phyloP scores from a whole-genome alignment of 2,888 invertebrate genomes.

The Eustalomyia histrio region DNA sequence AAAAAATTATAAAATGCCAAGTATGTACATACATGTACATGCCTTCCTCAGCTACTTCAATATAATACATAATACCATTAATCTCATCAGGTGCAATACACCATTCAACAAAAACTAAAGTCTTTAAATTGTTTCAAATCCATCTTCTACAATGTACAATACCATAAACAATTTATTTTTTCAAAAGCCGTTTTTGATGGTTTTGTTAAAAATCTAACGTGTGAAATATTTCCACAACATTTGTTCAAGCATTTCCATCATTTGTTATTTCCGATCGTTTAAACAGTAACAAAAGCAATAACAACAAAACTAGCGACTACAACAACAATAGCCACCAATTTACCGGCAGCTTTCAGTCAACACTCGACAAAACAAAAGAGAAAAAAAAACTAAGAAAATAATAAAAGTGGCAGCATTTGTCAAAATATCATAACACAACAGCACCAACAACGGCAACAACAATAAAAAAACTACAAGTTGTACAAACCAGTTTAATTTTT shows the following conservation, averaged over 20 bases:
- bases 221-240: constrained; percentile 52
- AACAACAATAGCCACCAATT: constrained; percentile 7
- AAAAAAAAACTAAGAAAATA: not conserved
- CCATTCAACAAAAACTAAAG: not conserved
- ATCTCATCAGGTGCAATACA: not conserved
- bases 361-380: constrained; percentile 11
- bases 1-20: too few relatives aligned
- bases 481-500: constrained; percentile 45
- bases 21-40: too few relatives aligned
- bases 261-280: constrained; percentile 49
- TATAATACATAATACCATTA: not conserved
- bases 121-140: not conserved
- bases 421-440: constrained; percentile 32
- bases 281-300: constrained; percentile 30
- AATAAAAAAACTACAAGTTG: constrained; percentile 30
- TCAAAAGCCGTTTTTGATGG: constrained; percentile 8
- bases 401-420: constrained; percentile 46
- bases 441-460: constrained; percentile 5
- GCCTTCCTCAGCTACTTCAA: not conserved
- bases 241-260: constrained; percentile 44
- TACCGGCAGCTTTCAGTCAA: constrained; percentile 37
- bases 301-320: constrained; percentile 21
- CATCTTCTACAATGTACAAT: not conserved
- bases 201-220: constrained; percentile 32
- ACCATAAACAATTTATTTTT: not conserved